Evolutionary conservation across 2,113 vertebrate genomes (phyloP).

Genomic region (Tretioscincus oriximinensis): DNA sequence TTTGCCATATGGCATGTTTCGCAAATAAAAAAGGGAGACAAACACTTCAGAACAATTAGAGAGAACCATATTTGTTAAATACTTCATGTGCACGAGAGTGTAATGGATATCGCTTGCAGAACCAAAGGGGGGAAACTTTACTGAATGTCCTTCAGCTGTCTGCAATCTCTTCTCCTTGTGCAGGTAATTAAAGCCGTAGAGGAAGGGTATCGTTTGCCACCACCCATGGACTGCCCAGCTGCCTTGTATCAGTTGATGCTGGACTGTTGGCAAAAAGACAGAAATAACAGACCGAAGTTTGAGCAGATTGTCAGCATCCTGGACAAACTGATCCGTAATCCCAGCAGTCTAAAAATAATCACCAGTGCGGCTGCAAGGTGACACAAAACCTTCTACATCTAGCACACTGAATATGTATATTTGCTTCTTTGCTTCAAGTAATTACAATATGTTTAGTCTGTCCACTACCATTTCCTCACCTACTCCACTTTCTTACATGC

Average conservation of each 20-base stretch:
- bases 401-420: conserved; percentile 2
- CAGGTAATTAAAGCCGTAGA: conserved; percentile 98
- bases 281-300: conserved; percentile 97
- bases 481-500: conserved; percentile 5
- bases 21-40: conserved; percentile 49
- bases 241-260: conserved; percentile 97
- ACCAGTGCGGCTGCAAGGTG: conserved; percentile 94
- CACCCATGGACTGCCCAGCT: conserved; percentile 98
- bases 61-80: conserved; percentile 52
- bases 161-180: conserved; percentile 51
- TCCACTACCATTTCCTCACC: background rate
- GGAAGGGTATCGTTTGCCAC: conserved; percentile 94
- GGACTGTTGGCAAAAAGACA: conserved; percentile 98
- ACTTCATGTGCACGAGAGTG: conserved; percentile 7
- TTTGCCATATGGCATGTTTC: conserved; percentile 50
- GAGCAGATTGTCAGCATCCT: conserved; percentile 98
- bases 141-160: conserved; percentile 28
- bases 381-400: conserved; percentile 31
- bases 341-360: conserved; percentile 93
- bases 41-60: conserved; percentile 31
- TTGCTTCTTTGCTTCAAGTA: conserved; percentile 31
- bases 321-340: conserved; percentile 97
- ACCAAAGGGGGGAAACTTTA: conserved; percentile 36
- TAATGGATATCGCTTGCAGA: background rate
- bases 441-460: conserved; percentile 4